Conservation (phyloP, 2,888 invertebrate genomes). For the Drepanosiphum platanoidis region DNA sequence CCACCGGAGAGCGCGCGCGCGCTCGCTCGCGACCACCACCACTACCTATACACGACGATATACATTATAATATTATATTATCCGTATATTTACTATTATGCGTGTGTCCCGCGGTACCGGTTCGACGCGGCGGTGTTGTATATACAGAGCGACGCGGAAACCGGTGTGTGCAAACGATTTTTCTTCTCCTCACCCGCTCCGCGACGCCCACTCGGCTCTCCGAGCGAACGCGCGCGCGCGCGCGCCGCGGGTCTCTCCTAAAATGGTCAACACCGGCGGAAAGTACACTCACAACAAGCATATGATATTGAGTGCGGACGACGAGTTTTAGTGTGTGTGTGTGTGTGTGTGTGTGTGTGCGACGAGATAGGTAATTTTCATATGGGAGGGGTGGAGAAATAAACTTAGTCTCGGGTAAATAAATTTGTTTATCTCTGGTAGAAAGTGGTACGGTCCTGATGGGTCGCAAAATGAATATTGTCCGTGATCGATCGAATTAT, state of each 20-base stretch:
- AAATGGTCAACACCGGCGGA: constrained; percentile 56
- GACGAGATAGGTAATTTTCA: too few relatives aligned
- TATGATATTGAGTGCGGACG: too few relatives aligned
- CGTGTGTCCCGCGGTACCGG: neutral
- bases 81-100: neutral
- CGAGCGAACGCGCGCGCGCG: neutral
- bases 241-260: constrained; percentile 53
- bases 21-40: neutral
- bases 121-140: neutral
- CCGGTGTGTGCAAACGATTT: constrained; percentile 35
- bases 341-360: too few relatives aligned
- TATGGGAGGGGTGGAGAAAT: too few relatives aligned
- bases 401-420: too few relatives aligned
- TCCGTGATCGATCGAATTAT: too few relatives aligned
- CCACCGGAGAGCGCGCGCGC: constrained; percentile 8
- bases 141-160: constrained; percentile 47
- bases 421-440: too few relatives aligned
- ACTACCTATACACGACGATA: neutral
- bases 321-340: too few relatives aligned
- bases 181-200: neutral
- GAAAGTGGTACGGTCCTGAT: too few relatives aligned
- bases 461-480: too few relatives aligned
- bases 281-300: neutral
- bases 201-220: constrained; percentile 10
- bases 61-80: neutral